Conservation (phyloP, 2,113 vertebrate genomes). For the Callipepla californica region DNA sequence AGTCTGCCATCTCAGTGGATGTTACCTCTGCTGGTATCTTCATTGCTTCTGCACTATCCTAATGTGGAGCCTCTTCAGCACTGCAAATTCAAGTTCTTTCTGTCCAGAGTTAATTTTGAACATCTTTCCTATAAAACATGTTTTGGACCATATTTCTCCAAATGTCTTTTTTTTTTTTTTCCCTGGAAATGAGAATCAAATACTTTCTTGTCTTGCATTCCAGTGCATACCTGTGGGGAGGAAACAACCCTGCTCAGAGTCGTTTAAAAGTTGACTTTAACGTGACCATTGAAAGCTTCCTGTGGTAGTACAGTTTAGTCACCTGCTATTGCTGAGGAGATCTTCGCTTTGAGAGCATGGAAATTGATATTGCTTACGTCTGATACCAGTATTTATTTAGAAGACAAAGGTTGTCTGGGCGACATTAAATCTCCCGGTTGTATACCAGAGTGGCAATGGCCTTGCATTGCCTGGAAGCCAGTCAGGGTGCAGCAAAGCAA, state of each 20-base stretch:
- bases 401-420: background rate
- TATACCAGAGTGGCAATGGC: background rate
- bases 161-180: background rate
- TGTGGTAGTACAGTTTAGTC: background rate
- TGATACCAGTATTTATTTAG: background rate
- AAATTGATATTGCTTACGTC: background rate
- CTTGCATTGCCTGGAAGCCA: background rate
- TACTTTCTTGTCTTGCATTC: background rate
- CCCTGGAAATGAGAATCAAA: background rate
- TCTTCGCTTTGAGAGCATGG: background rate
- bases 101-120: background rate
- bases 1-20: fast-evolving
- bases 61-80: background rate
- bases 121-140: background rate
- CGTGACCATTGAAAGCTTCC: background rate
- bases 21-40: background rate
- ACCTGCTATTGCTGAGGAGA: background rate
- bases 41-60: background rate
- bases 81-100: background rate
- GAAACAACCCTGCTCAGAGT: too few relatives aligned
- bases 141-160: background rate
- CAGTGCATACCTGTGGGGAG: background rate
- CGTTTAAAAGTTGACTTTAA: background rate
- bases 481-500: background rate
- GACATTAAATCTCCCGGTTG: background rate